These are phyloP conservation scores for Pseudomyrmex pallidus DNA, from an alignment of 1,140 invertebrate genomes.

Conservation along the genomic window DNA sequence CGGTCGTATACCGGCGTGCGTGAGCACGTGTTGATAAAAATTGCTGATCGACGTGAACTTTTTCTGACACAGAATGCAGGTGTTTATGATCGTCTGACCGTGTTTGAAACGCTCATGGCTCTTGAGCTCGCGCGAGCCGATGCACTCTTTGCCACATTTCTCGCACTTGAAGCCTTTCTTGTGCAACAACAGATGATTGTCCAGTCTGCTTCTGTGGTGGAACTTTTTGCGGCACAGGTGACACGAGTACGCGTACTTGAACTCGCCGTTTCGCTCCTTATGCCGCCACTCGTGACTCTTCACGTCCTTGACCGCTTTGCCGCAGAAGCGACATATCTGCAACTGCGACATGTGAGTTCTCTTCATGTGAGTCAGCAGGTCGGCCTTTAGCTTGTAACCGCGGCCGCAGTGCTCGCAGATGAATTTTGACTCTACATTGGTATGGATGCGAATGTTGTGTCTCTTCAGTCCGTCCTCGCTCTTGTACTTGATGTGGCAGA, in stretches of 20 bases:
- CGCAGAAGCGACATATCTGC: constrained; percentile 69
- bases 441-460: constrained; percentile 82
- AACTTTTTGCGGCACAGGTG: constrained; percentile 84
- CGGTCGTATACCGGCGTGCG: constrained; percentile 88
- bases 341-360: constrained; percentile 62
- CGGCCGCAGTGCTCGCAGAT: constrained; percentile 76
- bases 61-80: constrained; percentile 86
- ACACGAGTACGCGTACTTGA: constrained; percentile 79
- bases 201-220: constrained; percentile 78
- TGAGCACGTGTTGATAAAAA: constrained; percentile 85
- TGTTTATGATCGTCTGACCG: constrained; percentile 84
- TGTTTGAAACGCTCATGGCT: constrained; percentile 86
- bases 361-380: constrained; percentile 65
- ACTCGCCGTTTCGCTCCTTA: constrained; percentile 65
- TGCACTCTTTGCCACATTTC: constrained; percentile 77
- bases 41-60: constrained; percentile 73
- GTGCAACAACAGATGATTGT: constrained; percentile 84
- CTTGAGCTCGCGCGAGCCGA: constrained; percentile 79
- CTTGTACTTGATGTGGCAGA: constrained; percentile 84
- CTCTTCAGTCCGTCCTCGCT: constrained; percentile 84
- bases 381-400: constrained; percentile 71
- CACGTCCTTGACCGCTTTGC: constrained; percentile 73
- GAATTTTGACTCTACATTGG: constrained; percentile 61
- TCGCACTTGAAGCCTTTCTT: constrained; percentile 76
- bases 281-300: constrained; percentile 77